Evolutionary conservation across 2,113 vertebrate species (phyloP).

Genomic region (Lycaon pictus): DNA sequence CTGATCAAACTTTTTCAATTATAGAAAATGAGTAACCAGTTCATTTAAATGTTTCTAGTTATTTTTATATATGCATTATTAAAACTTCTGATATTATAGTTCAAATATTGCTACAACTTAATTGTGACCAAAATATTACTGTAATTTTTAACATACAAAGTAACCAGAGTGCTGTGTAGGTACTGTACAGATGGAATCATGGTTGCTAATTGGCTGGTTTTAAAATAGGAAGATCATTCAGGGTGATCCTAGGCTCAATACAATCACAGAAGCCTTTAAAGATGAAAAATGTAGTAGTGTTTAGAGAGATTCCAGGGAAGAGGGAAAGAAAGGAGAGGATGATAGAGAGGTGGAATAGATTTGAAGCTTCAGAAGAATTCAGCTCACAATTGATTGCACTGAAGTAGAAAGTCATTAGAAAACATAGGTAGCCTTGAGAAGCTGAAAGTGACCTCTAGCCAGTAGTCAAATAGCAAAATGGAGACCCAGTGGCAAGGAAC

Average conservation of each 20-base stretch:
- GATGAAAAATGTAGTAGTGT: neutral
- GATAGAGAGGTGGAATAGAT: neutral
- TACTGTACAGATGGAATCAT: neutral
- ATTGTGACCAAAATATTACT: neutral
- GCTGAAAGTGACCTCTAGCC: neutral
- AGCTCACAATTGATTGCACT: fast-evolving
- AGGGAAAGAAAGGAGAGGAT: neutral
- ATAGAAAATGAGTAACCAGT: neutral
- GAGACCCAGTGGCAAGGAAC: neutral
- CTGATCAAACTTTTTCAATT: neutral
- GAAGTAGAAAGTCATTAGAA: neutral
- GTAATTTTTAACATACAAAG: neutral
- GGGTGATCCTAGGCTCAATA: neutral
- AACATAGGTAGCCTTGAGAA: neutral
- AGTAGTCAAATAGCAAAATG: neutral
- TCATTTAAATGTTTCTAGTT: neutral
- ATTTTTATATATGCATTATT: neutral
- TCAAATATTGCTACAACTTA: neutral
- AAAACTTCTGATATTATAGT: neutral
- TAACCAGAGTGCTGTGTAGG: neutral
- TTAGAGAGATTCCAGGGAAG: neutral
- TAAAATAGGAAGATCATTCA: neutral
- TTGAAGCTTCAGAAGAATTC: neutral
- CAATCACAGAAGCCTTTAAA: neutral
- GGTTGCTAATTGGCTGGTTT: neutral